Conservation (phyloP, 2,113 vertebrate species). For the Oreochromis aureus region DNA sequence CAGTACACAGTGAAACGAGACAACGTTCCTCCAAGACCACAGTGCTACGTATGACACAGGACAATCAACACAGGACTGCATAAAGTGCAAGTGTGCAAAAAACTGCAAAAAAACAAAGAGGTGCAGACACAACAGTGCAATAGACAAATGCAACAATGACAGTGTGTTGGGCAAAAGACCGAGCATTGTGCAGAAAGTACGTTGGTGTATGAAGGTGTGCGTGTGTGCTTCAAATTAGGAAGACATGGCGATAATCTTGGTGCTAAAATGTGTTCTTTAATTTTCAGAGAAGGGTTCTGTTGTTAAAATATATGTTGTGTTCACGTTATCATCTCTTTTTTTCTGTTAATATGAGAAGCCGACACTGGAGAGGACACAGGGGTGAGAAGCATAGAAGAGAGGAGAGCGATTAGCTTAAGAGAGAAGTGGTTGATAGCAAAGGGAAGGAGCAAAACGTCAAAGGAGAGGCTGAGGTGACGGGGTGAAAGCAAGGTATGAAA, state of each 20-base stretch:
- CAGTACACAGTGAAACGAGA: background rate
- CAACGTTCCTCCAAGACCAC: background rate
- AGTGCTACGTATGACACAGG: background rate
- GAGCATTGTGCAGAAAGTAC: background rate
- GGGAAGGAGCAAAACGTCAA: background rate
- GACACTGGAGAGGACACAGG: background rate
- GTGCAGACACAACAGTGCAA: background rate
- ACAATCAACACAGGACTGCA: background rate
- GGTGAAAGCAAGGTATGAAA: background rate
- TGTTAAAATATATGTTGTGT: background rate
- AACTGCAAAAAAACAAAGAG: background rate
- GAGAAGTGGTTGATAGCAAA: conserved; percentile 4
- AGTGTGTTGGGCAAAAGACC: accelerated
- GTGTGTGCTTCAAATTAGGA: background rate
- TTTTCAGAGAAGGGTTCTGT: background rate
- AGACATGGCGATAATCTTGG: background rate
- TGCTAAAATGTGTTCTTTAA: background rate
- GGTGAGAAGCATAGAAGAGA: background rate
- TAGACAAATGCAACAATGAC: background rate
- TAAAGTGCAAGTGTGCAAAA: background rate
- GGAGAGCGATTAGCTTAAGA: background rate
- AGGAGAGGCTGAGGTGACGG: background rate
- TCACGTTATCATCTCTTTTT: background rate
- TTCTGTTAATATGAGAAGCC: background rate
- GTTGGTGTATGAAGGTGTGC: background rate